Evolutionary conservation across 2,797 vertebrate genomes (phyloP), one percentile per base, ranked within the genome.

Genomic region (Tympanoctomys barrerae): DNA sequence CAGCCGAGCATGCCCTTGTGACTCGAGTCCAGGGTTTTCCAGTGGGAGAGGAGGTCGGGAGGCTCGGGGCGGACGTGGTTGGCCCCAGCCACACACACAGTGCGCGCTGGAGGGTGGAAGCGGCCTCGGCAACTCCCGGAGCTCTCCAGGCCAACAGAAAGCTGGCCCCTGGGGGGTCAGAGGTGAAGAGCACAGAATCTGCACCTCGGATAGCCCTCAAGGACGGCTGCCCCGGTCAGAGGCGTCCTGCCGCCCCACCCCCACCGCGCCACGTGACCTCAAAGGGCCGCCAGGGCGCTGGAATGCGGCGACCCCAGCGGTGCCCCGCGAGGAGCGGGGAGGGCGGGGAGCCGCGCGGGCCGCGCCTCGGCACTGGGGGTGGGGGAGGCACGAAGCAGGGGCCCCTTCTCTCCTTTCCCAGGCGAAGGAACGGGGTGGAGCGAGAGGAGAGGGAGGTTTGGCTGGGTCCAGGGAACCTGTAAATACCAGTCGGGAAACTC

Each of bases 401-500:
- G 96, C 83, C 96, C 90, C n/a, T 36, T 64, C 79, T 91, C 24
- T n/a, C 90, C 75, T 71, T 71, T 88, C 57, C 42, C 22, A 21
- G 46, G 1, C 0, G 14, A 1, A 6, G 0, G 2, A 62, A 28
- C 19, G 0, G 16, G 26, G 82, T 89, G 88, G 33, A 59, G 82
- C 16, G 9, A 28, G 54, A 81, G 21, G 2, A 22, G 49, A 64
- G n/a, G 71, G 86, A 82, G 71, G 87, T 39, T 87, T 95, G 96
- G 95, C 94, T 91, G 87, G 88, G 70, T 94, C 83, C 84, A 36
- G 94, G 91, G 88, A 90, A 90, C 95, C 94, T 97, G 97, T 96
- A 97, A 98, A 97, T 84, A 94, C 85, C 8, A n/a, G 54, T 84
- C 1, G 6, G 42, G 98, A 97, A 98, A 98, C 94, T 79, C 92